These are phyloP conservation scores for Phenacoccus solenopsis DNA, from an alignment of 1,140 invertebrate genomes.

Conservation along the genomic window DNA sequence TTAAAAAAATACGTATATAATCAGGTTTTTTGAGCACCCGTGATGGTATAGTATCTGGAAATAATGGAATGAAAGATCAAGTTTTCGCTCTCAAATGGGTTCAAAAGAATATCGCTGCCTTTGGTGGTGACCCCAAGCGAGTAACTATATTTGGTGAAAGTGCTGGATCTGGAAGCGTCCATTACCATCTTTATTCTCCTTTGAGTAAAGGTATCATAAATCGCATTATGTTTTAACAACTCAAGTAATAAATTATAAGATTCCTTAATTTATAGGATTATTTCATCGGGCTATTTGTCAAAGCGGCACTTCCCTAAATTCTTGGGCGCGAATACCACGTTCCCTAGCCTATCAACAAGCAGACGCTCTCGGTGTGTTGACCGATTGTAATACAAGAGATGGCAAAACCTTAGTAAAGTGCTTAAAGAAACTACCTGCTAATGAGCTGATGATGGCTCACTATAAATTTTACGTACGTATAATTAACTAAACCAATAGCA, in stretches of 20 bases:
- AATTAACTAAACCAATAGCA: neutral
- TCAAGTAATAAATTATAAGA: conserved; percentile 28
- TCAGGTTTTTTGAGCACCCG: conserved; percentile 26
- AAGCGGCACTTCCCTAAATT: conserved; percentile 39
- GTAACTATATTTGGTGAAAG: conserved; percentile 26
- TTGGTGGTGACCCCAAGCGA: conserved; percentile 24
- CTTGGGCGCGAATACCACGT: conserved; percentile 23
- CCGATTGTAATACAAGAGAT: neutral
- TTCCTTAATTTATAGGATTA: conserved; percentile 21
- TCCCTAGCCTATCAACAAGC: neutral
- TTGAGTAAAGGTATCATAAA: conserved; percentile 51
- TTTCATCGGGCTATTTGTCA: conserved; percentile 34
- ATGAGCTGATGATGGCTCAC: neutral
- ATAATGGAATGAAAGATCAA: conserved; percentile 26
- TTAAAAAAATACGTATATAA: neutral
- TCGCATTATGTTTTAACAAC: conserved; percentile 57
- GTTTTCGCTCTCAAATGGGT: conserved; percentile 25
- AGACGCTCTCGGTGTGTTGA: neutral
- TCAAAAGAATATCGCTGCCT: conserved; percentile 23
- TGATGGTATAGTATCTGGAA: conserved; percentile 22
- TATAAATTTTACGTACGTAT: neutral
- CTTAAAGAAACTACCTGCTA: neutral
- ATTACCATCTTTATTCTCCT: conserved; percentile 24
- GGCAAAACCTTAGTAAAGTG: neutral
- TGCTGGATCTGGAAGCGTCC: conserved; percentile 21